Percentiles rank a stretch among this genome's conserved stretches.
Conservation (phyloP, 2,888 invertebrate species). For the Alitta virens region DNA sequence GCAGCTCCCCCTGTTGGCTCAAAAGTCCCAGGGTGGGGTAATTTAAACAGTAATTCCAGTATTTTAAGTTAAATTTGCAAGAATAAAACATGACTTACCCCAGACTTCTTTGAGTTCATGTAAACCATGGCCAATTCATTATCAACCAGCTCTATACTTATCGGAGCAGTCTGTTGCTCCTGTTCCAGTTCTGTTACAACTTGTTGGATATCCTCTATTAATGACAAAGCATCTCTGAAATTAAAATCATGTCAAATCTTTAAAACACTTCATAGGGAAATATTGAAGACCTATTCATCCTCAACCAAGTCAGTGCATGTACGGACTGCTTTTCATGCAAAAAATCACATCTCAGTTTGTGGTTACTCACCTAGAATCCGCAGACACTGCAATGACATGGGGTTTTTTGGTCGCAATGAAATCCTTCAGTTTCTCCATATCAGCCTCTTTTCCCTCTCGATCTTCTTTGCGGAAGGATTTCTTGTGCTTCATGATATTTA, state of each 20-base stretch:
- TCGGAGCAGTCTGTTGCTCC: constrained; percentile 77
- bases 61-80: too few relatives aligned
- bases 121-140: constrained; percentile 90
- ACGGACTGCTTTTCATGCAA: too few relatives aligned
- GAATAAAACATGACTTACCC: too few relatives aligned
- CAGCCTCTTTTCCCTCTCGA: constrained; percentile 63
- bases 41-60: neutral
- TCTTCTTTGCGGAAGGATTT: constrained; percentile 72
- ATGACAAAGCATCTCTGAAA: constrained; percentile 62
- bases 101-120: constrained; percentile 83
- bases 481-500: constrained; percentile 79
- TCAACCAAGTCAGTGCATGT: too few relatives aligned
- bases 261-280: too few relatives aligned
- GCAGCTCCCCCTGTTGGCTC: too few relatives aligned
- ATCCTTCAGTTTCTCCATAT: constrained; percentile 69
- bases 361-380: constrained; percentile 79
- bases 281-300: too few relatives aligned
- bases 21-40: too few relatives aligned
- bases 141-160: constrained; percentile 88
- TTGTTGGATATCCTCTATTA: constrained; percentile 60
- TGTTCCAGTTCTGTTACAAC: constrained; percentile 58
- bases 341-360: too few relatives aligned
- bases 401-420: constrained; percentile 90
- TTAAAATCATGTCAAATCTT: constrained; percentile 53
- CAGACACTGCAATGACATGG: constrained; percentile 86